Base-by-base conservation (phyloP, 1,140 invertebrate species). In the Gerris buenoi region DNA sequence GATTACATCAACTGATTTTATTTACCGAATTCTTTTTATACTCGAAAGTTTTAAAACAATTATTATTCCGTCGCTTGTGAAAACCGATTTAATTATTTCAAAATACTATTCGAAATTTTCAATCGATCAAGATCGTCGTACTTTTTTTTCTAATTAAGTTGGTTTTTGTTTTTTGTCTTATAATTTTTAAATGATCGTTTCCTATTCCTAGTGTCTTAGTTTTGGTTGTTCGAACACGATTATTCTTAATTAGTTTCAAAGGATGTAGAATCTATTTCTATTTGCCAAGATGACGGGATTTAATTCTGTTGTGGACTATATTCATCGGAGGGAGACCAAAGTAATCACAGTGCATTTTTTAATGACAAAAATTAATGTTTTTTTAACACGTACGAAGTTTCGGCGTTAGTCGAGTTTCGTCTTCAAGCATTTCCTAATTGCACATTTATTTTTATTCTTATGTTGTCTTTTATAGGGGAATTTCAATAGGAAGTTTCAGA, bases 401-500 rank as follows among this genome's bases (percentile, higher is more conserved):
- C 5, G 18, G 33, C 33, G 18, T 10, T 46, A 46, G 33, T 18
- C 18, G 33, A 10, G 18, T 18, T 18, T 46, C 18, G 33, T 26
- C 3, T 26, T n/a, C 25, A 22, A n/a, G 14, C 23, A 64, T 29
- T 26, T 64, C 25, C 33, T 63, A 18, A 28, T 14, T n/a, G 13
- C 59, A 25, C 27, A 18, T 25, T 67, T 22, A 64, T 64, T 64
- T n/a, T n/a, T n/a, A n/a, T n/a, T n/a, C 57, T 69, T 69, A n/a
- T n/a, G n/a, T n/a, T n/a, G 58, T n/a, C 63, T 64, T 67, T 69
- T 72, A 63, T 46, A 75, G 74, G 70, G 70, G 28, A 60, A 69
- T 23, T 66, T 72, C 23, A 67, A 46, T 61, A 67, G 69, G 46
- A 69, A 28, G 18, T 58, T 76, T 18, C 73, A 72, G 33, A 70